A percentile compares a stretch with the other conserved stretches of the same genome.
Conservation (phyloP, 1,140 invertebrate species). For the Cyphomyrmex costatus region DNA sequence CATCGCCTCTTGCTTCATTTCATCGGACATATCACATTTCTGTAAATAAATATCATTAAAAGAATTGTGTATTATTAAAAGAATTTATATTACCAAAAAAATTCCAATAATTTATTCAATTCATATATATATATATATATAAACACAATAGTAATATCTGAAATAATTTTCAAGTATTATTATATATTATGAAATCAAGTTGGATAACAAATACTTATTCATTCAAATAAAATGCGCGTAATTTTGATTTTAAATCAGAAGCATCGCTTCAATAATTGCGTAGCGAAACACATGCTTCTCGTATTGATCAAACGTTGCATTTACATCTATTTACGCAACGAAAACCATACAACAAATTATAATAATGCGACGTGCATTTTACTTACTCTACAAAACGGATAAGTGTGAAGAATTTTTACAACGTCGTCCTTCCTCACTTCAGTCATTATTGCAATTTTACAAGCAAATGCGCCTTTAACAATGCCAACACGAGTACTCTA, state of each 20-base stretch:
- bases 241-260: conserved; percentile 5
- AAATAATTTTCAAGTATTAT: not conserved
- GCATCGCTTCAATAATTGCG: not conserved
- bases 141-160: not conserved
- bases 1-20: conserved; percentile 96
- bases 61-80: not conserved
- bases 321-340: not conserved
- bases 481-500: conserved; percentile 38
- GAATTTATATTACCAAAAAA: not conserved
- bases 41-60: conserved; percentile 81
- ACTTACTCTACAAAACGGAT: conserved; percentile 85
- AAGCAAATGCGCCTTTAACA: conserved; percentile 30
- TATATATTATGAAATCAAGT: conserved; percentile 1
- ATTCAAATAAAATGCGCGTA: not conserved
- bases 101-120: not conserved
- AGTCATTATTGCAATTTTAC: conserved; percentile 78
- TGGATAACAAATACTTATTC: not conserved
- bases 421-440: conserved; percentile 85
- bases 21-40: conserved; percentile 97
- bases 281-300: not conserved
- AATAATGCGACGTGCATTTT: not conserved
- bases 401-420: conserved; percentile 85
- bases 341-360: conserved; percentile 1
- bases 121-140: not conserved
- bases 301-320: conserved; percentile 63